Percentiles rank a stretch among this genome's conserved stretches.
Conservation (phyloP, 1,140 invertebrate species). For the Ladona fulva region DNA sequence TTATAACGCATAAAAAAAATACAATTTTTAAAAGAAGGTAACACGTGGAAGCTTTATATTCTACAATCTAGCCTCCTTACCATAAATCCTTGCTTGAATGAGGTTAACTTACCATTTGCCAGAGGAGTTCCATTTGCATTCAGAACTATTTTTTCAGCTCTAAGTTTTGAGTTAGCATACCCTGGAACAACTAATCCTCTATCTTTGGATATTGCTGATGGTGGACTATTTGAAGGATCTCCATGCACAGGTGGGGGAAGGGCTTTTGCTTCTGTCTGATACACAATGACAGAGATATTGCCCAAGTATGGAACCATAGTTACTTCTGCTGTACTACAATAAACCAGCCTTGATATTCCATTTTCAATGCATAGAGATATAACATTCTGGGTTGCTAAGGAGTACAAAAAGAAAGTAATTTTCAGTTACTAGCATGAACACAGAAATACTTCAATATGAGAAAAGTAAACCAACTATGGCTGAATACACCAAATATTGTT, state of each 20-base stretch:
- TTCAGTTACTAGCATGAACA: too few relatives aligned
- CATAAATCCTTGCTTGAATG: too few relatives aligned
- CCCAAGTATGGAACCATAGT: slow-evolving; percentile 44
- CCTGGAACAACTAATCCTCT: slow-evolving; percentile 48
- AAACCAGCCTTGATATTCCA: slow-evolving; percentile 45
- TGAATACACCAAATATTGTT: too few relatives aligned
- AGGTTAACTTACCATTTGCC: slow-evolving; percentile 35
- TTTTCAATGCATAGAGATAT: slow-evolving; percentile 46
- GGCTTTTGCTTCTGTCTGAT: slow-evolving; percentile 42
- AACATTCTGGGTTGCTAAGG: slow-evolving; percentile 45
- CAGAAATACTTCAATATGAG: too few relatives aligned
- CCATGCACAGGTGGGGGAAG: slow-evolving; percentile 34
- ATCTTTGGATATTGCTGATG: not conserved
- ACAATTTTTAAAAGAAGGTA: too few relatives aligned
- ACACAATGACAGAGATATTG: slow-evolving; percentile 35
- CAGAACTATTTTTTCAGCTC: slow-evolving; percentile 49
- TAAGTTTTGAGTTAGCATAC: slow-evolving; percentile 52
- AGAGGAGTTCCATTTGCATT: slow-evolving; percentile 42
- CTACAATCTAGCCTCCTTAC: too few relatives aligned
- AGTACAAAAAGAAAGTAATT: slow-evolving; percentile 13
- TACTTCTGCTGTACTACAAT: slow-evolving; percentile 53
- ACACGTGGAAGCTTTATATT: too few relatives aligned
- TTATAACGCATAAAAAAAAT: too few relatives aligned
- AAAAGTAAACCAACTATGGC: too few relatives aligned
- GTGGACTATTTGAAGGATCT: slow-evolving; percentile 23